phyloP scores from a whole-genome alignment of 2,888 invertebrate species.

The Terebella lapidaria region DNA sequence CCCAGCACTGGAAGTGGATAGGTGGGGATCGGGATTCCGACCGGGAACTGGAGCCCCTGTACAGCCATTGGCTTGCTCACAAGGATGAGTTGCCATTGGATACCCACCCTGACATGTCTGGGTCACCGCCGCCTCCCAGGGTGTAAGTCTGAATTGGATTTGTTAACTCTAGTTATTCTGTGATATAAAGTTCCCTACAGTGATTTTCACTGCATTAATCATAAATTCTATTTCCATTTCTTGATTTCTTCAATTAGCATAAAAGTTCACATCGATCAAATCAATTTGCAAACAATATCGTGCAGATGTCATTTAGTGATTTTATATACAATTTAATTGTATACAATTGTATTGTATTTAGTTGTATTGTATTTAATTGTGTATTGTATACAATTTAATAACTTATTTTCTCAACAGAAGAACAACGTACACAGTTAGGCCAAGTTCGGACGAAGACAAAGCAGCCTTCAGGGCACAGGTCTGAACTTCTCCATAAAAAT shows the following conservation, averaged over 20 bases:
- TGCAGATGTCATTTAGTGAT: too few species aligned
- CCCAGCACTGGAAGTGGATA: slow-evolving; percentile 77
- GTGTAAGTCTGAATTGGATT: slow-evolving; percentile 32
- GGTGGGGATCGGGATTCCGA: slow-evolving; percentile 84
- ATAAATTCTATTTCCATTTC: too few species aligned
- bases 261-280: too few species aligned
- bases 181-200: background rate
- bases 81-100: slow-evolving; percentile 38
- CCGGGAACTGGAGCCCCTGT: slow-evolving; percentile 66
- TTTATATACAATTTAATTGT: too few species aligned
- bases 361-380: too few species aligned
- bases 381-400: background rate
- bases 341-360: too few species aligned
- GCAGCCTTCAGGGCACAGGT: slow-evolving; percentile 56
- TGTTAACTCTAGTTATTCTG: background rate
- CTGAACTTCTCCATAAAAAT: background rate
- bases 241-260: too few species aligned
- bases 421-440: slow-evolving; percentile 35
- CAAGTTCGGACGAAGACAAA: slow-evolving; percentile 70
- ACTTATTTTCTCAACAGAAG: background rate
- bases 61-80: slow-evolving; percentile 69
- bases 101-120: slow-evolving; percentile 38
- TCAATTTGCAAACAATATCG: too few species aligned
- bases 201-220: background rate
- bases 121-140: slow-evolving; percentile 51